Base-by-base conservation (phyloP, 1,140 invertebrate species). In the Zaprionus nigranus region DNA sequence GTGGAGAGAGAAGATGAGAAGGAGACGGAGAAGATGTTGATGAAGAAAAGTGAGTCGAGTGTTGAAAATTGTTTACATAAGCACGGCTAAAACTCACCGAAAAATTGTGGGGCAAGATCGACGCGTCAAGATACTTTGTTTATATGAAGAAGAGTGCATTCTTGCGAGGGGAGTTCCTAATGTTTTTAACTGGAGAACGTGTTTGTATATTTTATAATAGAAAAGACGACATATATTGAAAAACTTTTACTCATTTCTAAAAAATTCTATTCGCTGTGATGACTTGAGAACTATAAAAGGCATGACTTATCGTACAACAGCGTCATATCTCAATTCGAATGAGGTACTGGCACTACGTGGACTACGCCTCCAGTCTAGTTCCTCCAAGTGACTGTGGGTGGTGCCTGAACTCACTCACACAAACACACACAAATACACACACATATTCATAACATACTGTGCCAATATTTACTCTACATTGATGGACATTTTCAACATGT, bases 381-480 rank as follows among this genome's bases (percentile, higher is more conserved):
- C 5, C n/a, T 13, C 9, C 11, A 34, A 38, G 3, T 24, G 72
- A 75, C 66, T 75, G 72, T 75, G 72, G 72, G 72, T 75, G 72
- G 66, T 53, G 53, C 34, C 1, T 26, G 30, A 34, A 34, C 30
- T 34, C 51, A 54, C 26, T 61, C 58, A 59, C 20, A 34, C 17
- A 7, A 15, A 64, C 20, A 20, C 5, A n/a, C 3, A 36, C 11
- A 46, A 3, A 17, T 26, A 49, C 22, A 46, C n/a, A 26, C n/a
- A 6, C 49, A 30, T 15, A 64, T 36, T 70, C 60, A 66, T 59
- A 65, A 65, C 36, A 74, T 17, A 60, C 74, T 76, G 74, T 38
- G 68, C 68, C 74, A 76, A 72, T 76, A 76, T 76, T 76, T 76
- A 76, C 69, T 66, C 69, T 56, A 76, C 68, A 66, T 70, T 75